phyloP scores from a whole-genome alignment of 2,113 vertebrate species.

The Tautogolabrus adspersus region DNA sequence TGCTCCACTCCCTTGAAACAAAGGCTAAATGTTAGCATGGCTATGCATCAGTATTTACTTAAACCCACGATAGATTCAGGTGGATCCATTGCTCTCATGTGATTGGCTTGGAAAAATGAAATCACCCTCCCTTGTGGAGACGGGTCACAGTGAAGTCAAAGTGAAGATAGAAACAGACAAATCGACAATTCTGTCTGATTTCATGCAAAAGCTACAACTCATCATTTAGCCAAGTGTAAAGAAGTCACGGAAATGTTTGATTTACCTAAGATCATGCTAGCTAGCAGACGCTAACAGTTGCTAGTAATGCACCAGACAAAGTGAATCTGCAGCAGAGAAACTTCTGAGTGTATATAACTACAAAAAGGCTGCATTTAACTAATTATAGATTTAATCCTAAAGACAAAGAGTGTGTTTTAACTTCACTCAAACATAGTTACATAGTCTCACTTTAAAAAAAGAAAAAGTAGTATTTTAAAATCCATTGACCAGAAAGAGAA shows the following conservation, averaged over 20 bases:
- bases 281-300: neutral
- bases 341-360: neutral
- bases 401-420: neutral
- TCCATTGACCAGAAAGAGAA: neutral
- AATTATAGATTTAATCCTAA: neutral
- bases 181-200: too few relatives aligned
- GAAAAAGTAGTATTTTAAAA: constrained; percentile 20
- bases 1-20: too few relatives aligned
- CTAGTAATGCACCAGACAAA: neutral
- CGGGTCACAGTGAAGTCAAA: too few relatives aligned
- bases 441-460: constrained; percentile 2
- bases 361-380: neutral
- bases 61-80: too few relatives aligned
- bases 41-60: too few relatives aligned
- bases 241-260: neutral
- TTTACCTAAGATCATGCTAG: neutral
- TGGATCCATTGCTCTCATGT: too few relatives aligned
- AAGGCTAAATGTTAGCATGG: too few relatives aligned
- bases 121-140: too few relatives aligned
- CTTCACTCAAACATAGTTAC: neutral
- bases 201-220: too few relatives aligned
- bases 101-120: too few relatives aligned
- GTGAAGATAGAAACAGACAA: too few relatives aligned
- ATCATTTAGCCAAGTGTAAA: neutral
- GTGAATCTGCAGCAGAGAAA: neutral